Evolutionary conservation across 2,113 vertebrate species (phyloP).

Genomic region (Saguinus imperator): DNA sequence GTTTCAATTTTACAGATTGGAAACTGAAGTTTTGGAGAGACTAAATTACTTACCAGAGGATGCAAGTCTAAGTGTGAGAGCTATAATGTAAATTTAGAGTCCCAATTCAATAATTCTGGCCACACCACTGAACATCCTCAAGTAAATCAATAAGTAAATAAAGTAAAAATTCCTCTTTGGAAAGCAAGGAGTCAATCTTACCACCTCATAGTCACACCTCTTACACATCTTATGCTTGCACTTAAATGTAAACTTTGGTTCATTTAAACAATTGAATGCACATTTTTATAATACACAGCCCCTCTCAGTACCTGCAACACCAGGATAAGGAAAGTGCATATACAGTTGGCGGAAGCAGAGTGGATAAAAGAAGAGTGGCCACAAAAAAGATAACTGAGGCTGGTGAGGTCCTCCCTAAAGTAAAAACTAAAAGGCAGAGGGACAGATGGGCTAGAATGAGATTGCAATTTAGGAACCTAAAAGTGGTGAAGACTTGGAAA

Average conservation of each 20-base stretch:
- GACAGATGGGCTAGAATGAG: neutral
- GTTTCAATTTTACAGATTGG: neutral
- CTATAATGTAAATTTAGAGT: rapidly evolving
- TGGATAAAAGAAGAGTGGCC: neutral
- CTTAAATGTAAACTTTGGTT: neutral
- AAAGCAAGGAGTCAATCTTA: neutral
- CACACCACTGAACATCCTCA: neutral
- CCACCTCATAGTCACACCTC: neutral
- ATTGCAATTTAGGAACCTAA: neutral
- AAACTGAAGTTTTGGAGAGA: neutral
- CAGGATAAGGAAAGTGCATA: neutral
- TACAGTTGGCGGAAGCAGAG: rapidly evolving
- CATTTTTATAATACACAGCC: neutral
- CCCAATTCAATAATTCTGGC: neutral
- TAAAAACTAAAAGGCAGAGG: neutral
- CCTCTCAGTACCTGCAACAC: neutral
- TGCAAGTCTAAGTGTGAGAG: neutral
- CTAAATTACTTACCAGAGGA: neutral
- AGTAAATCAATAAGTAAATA: neutral
- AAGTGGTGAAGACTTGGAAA: neutral
- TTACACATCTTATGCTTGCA: neutral
- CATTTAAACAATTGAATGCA: neutral
- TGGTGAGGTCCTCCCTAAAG: neutral
- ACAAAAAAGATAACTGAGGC: neutral
- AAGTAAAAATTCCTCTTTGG: neutral